A percentile compares a stretch with the other conserved stretches of the same genome.
These are phyloP conservation scores for Acrocephalus scirpaceus DNA, from an alignment of 2,797 vertebrate genomes.

Conservation along the genomic window DNA sequence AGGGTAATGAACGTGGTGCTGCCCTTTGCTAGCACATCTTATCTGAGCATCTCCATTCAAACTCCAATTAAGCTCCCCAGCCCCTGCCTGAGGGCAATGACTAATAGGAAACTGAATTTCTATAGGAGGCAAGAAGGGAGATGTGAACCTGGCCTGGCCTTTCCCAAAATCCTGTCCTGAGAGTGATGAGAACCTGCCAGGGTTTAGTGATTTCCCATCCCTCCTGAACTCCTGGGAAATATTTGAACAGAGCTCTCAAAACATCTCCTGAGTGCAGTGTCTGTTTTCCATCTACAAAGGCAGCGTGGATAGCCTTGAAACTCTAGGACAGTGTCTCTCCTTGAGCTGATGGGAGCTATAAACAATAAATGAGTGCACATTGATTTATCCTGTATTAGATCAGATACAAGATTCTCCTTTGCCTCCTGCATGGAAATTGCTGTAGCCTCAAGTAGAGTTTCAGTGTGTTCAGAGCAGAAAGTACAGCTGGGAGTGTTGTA, in stretches of 20 bases:
- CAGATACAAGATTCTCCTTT: slow-evolving; percentile 46
- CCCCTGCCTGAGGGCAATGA: not conserved
- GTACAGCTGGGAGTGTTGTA: slow-evolving; percentile 28
- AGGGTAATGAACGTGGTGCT: not conserved
- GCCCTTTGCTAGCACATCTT: not conserved
- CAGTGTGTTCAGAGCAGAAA: slow-evolving; percentile 53
- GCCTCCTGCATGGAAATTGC: slow-evolving; percentile 55
- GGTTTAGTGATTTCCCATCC: not conserved
- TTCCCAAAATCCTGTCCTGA: not conserved
- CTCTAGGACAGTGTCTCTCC: slow-evolving; percentile 46
- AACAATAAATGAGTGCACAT: slow-evolving; percentile 30
- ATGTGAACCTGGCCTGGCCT: not conserved
- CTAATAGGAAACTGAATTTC: not conserved
- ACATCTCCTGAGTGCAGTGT: not conserved
- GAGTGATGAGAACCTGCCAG: not conserved
- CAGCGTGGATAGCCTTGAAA: slow-evolving; percentile 34
- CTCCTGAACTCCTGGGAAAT: not conserved
- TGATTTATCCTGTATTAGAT: slow-evolving; percentile 55
- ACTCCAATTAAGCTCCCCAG: not conserved
- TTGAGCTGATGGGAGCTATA: slow-evolving; percentile 54
- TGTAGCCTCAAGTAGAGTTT: slow-evolving; percentile 47
- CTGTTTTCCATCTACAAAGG: not conserved
- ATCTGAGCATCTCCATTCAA: not conserved
- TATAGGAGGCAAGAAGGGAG: not conserved
- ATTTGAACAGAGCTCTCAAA: not conserved